Conservation (phyloP, 2,888 invertebrate genomes). For the Hecatera dysodea region DNA sequence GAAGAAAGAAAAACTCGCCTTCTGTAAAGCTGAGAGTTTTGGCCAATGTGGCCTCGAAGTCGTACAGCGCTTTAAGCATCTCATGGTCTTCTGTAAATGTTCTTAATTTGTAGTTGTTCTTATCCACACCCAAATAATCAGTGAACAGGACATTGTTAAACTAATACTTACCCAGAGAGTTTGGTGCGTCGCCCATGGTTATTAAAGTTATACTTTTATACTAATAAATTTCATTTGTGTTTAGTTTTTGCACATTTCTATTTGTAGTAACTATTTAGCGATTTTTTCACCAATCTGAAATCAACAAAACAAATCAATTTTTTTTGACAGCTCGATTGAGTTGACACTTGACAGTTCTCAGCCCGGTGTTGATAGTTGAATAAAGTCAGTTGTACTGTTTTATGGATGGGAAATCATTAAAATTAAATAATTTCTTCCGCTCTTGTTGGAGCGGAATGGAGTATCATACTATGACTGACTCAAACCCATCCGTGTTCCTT, state of each 20-base stretch:
- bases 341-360: background rate
- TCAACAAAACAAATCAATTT: slow-evolving; percentile 63
- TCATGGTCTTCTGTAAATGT: slow-evolving; percentile 92
- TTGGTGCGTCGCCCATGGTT: slow-evolving; percentile 79
- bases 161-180: slow-evolving; percentile 65
- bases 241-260: slow-evolving; percentile 33
- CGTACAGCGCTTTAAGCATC: slow-evolving; percentile 96
- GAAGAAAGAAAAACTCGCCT: slow-evolving; percentile 95
- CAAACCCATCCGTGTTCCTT: too few species aligned
- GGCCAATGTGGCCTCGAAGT: slow-evolving; percentile 95
- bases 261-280: slow-evolving; percentile 19
- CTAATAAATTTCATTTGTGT: slow-evolving; percentile 27
- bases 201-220: slow-evolving; percentile 29
- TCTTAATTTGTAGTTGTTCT: slow-evolving; percentile 19
- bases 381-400: too few species aligned
- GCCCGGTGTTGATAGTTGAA: too few species aligned
- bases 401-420: too few species aligned
- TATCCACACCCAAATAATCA: slow-evolving; percentile 48
- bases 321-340: slow-evolving; percentile 28
- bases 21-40: slow-evolving; percentile 95
- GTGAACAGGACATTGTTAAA: slow-evolving; percentile 16
- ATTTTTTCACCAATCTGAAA: slow-evolving; percentile 35
- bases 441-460: too few species aligned
- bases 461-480: too few species aligned
- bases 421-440: too few species aligned